Evolutionary conservation across 2,888 invertebrate species (phyloP).

Genomic region (Rosalia funebris): DNA sequence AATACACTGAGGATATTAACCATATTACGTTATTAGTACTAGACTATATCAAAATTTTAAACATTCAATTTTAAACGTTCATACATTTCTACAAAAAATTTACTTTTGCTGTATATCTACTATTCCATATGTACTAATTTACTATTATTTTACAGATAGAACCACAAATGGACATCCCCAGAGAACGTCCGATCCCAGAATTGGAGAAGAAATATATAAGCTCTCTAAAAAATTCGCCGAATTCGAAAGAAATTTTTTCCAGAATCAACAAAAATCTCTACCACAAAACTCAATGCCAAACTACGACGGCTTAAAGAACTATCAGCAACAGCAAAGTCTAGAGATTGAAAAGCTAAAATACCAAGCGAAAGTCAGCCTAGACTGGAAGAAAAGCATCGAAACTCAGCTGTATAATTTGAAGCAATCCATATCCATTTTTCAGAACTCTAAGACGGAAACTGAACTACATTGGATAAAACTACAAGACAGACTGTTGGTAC

Average conservation of each 20-base stretch:
- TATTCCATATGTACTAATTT: conserved; percentile 3
- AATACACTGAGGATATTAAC: too few species aligned
- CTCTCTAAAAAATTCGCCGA: conserved; percentile 43
- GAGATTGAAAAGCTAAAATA: conserved; percentile 54
- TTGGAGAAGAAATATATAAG: conserved; percentile 42
- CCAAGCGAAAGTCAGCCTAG: conserved; percentile 64
- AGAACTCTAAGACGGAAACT: conserved; percentile 45
- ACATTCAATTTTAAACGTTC: neutral
- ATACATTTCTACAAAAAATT: too few species aligned
- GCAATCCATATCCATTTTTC: conserved; percentile 48
- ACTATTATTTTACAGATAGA: conserved; percentile 12
- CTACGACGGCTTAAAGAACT: conserved; percentile 37
- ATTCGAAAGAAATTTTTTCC: conserved; percentile 34
- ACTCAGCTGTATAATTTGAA: conserved; percentile 65
- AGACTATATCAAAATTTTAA: too few species aligned
- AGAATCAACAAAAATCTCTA: conserved; percentile 31
- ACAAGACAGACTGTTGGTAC: conserved; percentile 46
- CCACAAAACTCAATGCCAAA: conserved; percentile 7
- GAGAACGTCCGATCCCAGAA: conserved; percentile 19
- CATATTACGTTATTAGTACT: too few species aligned
- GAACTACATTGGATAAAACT: conserved; percentile 43
- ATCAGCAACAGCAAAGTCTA: conserved; percentile 38
- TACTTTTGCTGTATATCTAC: too few species aligned
- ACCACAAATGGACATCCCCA: conserved; percentile 8
- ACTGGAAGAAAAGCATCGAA: conserved; percentile 67